phyloP scores from a whole-genome alignment of 1,140 invertebrate species.

The Hylaeus volcanicus region DNA sequence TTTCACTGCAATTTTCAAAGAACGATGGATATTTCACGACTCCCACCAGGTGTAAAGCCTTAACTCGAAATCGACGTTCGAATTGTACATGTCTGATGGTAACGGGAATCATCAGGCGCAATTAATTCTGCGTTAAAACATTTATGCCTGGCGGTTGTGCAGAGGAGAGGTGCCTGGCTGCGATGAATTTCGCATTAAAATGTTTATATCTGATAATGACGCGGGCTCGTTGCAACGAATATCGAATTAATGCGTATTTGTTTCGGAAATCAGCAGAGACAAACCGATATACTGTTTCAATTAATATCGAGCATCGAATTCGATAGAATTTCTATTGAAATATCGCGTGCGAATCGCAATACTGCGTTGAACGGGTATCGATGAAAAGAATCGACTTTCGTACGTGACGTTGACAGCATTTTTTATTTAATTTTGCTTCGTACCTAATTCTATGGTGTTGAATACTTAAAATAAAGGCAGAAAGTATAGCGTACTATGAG shows the following conservation, averaged over 20 bases:
- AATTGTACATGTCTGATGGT: too few relatives aligned
- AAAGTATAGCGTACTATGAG: too few relatives aligned
- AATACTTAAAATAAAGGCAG: too few relatives aligned
- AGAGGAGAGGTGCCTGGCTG: too few relatives aligned
- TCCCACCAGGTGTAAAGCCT: too few relatives aligned
- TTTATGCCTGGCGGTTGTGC: not conserved
- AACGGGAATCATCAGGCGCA: not conserved
- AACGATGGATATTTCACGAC: too few relatives aligned
- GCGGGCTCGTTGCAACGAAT: not conserved
- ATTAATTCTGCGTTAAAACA: constrained; percentile 8
- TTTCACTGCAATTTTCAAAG: too few relatives aligned
- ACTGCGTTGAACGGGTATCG: not conserved
- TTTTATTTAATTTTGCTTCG: too few relatives aligned
- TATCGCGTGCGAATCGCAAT: not conserved
- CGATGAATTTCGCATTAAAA: constrained; percentile 38
- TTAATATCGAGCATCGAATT: constrained; percentile 10
- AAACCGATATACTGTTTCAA: constrained; percentile 10
- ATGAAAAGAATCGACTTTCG: not conserved
- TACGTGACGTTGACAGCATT: not conserved
- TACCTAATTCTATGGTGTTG: too few relatives aligned
- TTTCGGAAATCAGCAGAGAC: constrained; percentile 9
- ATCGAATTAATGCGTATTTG: constrained; percentile 27
- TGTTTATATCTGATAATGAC: constrained; percentile 32
- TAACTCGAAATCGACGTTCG: too few relatives aligned
- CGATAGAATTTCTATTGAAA: not conserved